phyloP scores from a whole-genome alignment of 2,113 vertebrate genomes.

The Brachionichthys hirsutus region DNA sequence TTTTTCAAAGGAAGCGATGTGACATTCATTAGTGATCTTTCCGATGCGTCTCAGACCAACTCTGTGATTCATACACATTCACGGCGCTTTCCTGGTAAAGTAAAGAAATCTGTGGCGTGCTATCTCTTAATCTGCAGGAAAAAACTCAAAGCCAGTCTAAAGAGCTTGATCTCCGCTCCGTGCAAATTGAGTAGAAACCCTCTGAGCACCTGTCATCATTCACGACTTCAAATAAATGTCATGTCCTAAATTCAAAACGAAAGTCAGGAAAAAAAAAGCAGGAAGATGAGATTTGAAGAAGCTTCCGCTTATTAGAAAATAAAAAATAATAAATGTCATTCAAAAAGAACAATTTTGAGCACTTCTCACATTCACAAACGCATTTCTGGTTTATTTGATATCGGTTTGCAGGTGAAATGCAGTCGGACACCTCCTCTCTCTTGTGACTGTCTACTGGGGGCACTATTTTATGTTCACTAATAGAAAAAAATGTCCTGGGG shows the following conservation, averaged over 20 bases:
- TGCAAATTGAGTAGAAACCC: too few relatives aligned
- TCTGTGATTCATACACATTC: constrained; percentile 6
- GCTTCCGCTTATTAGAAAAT: too few relatives aligned
- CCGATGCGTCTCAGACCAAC: too few relatives aligned
- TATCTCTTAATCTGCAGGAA: constrained; percentile 31
- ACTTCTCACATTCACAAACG: constrained; percentile 8
- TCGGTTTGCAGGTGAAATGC: constrained; percentile 34
- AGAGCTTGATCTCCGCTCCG: too few relatives aligned
- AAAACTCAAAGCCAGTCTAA: constrained; percentile 27
- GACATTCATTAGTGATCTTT: constrained; percentile 55
- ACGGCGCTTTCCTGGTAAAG: constrained; percentile 4
- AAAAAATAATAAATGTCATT: too few relatives aligned
- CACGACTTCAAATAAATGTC: constrained; percentile 10
- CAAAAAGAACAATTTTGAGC: not conserved
- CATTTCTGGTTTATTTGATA: constrained; percentile 31
- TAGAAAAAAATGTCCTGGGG: constrained; percentile 65
- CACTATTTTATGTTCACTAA: constrained; percentile 53
- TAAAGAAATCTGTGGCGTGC: constrained; percentile 3
- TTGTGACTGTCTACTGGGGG: constrained; percentile 29
- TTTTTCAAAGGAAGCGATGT: constrained; percentile 43
- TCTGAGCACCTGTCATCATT: constrained; percentile 28
- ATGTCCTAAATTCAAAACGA: constrained; percentile 17
- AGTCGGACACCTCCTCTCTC: constrained; percentile 7
- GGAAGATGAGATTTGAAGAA: not conserved
- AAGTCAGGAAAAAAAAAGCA: constrained; percentile 17